phyloP scores from a whole-genome alignment of 1,140 invertebrate genomes.

The Metopolophium dirhodum region DNA sequence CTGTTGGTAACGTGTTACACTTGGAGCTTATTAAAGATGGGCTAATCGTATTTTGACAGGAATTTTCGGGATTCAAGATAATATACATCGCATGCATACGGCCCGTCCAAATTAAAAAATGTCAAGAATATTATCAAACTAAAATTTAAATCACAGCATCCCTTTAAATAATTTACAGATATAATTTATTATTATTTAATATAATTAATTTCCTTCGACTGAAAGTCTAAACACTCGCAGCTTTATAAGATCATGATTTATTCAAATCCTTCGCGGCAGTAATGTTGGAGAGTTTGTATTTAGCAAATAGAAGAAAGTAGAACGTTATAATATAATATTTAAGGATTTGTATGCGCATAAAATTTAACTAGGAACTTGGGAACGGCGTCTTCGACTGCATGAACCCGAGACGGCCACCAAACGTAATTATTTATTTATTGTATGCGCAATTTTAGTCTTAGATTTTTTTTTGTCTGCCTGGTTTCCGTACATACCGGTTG shows the following conservation, averaged over 20 bases:
- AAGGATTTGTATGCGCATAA: constrained; percentile 9
- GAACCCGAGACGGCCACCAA: not conserved
- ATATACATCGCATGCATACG: no score
- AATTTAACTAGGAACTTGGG: not conserved
- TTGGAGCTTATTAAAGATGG: no score
- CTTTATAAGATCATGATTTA: not conserved
- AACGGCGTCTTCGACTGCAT: not conserved
- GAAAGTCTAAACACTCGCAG: not conserved
- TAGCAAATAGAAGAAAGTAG: not conserved
- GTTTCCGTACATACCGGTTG: not conserved
- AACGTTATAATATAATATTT: not conserved
- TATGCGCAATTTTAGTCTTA: not conserved
- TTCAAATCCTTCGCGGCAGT: not conserved
- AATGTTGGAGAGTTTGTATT: not conserved
- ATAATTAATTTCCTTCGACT: not conserved
- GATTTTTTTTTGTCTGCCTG: not conserved
- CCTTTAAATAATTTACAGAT: no score
- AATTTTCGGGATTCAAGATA: not conserved
- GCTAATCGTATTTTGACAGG: no score
- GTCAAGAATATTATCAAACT: not conserved
- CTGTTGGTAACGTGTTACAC: no score
- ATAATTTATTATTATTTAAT: no score
- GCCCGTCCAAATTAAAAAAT: not conserved
- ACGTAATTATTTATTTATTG: constrained; percentile 14
- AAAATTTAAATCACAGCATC: not conserved